Conservation (phyloP, 2,888 invertebrate species). For the Formica aserva region DNA sequence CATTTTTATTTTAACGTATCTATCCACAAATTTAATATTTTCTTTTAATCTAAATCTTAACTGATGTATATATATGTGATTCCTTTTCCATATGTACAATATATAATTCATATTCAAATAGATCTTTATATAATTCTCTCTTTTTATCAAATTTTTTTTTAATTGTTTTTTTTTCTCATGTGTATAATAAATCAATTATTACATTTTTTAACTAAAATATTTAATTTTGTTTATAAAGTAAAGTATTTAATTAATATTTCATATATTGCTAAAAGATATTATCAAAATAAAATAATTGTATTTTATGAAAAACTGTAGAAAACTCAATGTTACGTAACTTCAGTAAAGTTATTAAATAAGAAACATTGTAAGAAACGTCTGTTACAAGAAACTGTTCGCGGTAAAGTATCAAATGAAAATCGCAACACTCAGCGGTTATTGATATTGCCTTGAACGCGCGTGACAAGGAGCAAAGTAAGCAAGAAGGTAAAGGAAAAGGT, state of each 20-base stretch:
- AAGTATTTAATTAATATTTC: background rate
- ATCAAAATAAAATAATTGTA: slow-evolving; percentile 1
- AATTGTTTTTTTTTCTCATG: background rate
- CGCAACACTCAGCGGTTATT: slow-evolving; percentile 12
- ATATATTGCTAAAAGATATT: background rate
- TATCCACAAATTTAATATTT: background rate
- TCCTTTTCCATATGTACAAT: background rate
- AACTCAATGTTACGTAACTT: background rate
- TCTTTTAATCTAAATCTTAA: background rate
- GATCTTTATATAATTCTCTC: background rate
- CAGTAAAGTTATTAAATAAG: background rate
- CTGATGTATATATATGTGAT: background rate
- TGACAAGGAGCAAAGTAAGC: background rate
- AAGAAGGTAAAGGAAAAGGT: background rate
- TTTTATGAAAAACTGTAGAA: background rate
- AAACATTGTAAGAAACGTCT: background rate
- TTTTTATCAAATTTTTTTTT: background rate
- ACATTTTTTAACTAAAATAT: background rate
- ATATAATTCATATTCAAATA: background rate
- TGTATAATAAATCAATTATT: background rate
- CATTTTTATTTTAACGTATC: background rate
- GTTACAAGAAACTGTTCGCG: slow-evolving; percentile 13
- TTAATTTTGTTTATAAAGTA: too few species aligned
- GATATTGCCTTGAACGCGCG: background rate
- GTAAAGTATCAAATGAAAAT: slow-evolving; percentile 15